These are phyloP conservation scores for Vanessa tameamea DNA, from an alignment of 1,140 invertebrate genomes.

Conservation along the genomic window DNA sequence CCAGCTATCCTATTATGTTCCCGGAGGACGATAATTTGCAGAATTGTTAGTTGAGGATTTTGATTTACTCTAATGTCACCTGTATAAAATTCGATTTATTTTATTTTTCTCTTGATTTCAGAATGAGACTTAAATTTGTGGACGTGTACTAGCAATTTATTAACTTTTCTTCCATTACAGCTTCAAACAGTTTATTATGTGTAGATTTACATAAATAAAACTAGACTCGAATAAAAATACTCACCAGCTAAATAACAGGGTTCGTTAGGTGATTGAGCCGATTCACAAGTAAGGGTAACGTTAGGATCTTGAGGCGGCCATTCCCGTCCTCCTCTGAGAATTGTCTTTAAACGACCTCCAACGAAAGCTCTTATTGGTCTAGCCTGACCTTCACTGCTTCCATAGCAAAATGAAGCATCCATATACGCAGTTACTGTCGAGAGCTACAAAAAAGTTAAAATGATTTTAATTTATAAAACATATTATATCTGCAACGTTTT, in stretches of 20 bases:
- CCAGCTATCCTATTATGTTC: conserved; percentile 95
- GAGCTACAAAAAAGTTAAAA: conserved; percentile 78
- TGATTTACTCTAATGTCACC: conserved; percentile 95
- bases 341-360: conserved; percentile 84
- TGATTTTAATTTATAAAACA: too few relatives aligned
- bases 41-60: conserved; percentile 88
- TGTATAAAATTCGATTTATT: conserved; percentile 42
- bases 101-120: background rate
- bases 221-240: background rate
- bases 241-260: conserved; percentile 87
- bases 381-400: conserved; percentile 85
- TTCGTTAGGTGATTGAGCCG: conserved; percentile 81
- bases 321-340: conserved; percentile 83
- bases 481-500: too few relatives aligned
- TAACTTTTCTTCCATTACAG: too few relatives aligned
- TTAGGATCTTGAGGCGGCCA: conserved; percentile 87
- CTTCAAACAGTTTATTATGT: too few relatives aligned
- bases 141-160: too few relatives aligned
- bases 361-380: conserved; percentile 83
- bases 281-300: conserved; percentile 83
- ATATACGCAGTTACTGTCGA: conserved; percentile 91
- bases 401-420: conserved; percentile 93
- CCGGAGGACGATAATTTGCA: conserved; percentile 92
- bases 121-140: background rate
- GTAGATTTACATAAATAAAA: too few relatives aligned